Evolutionary conservation across 2,113 vertebrate species (phyloP), one percentile per base, ranked within the genome.

Genomic region (Podocnemis expansa): DNA sequence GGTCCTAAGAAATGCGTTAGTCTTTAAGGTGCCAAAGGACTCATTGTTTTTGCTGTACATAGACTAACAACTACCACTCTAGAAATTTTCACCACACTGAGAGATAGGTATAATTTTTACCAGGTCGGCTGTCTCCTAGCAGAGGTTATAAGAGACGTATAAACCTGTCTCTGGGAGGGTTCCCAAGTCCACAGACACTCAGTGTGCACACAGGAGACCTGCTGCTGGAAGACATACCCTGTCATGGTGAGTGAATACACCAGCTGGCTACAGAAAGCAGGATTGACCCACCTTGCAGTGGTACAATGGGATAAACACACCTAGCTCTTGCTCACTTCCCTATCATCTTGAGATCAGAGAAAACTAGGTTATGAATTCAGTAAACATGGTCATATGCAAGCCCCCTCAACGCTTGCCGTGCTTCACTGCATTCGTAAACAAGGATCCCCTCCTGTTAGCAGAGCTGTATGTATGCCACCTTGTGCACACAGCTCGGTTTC

Each of bases 251-350:
- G 17, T 1, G 4, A 16, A 58, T 6, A 82, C 4, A 9, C n/a
- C n/a, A n/a, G n/a, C n/a, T n/a, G n/a, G n/a, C n/a, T n/a, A n/a
- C n/a, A n/a, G n/a, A n/a, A n/a, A n/a, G n/a, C 11, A 27, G n/a
- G 24, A 5, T 22, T 70, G 78, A 75, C n/a, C 63, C 24, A 51
- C 5, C 5, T 27, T 13, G 38, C 1, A 52, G 29, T 8, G 21
- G 12, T 9, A 17, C 34, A 10, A 0, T 0, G 3, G 34, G 21
- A 38, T 1, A 8, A 0, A 0, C 67, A 55, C 47, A 25, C 21
- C 2, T 0, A 21, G 41, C 1, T 2, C 6, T 17, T 51, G 41
- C 76, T 22, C 2, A 1, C 11, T 29, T 54, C 16, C 47, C 31
- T 34, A 52, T 67, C 2, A 0, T 10, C 41, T 41, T 60, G 11